These are phyloP conservation scores for Nesidiocoris tenuis DNA, from an alignment of 2,888 invertebrate species.

Conservation along the genomic window DNA sequence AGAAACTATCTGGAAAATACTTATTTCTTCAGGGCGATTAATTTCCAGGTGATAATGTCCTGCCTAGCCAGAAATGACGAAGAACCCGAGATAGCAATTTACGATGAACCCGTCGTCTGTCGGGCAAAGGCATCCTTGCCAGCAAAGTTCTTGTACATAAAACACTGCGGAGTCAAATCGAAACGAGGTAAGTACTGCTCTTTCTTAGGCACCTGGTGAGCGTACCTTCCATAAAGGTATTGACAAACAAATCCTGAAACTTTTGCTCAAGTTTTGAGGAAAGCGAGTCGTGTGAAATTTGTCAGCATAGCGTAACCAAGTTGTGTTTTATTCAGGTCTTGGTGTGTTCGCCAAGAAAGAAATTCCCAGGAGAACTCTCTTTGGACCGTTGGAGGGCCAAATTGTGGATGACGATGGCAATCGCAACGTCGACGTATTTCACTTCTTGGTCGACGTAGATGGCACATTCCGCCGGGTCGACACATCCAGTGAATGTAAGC, in stretches of 20 bases:
- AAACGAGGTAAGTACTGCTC: conserved; percentile 9
- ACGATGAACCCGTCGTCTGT: conserved; percentile 70
- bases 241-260: neutral
- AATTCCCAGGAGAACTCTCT: conserved; percentile 70
- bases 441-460: conserved; percentile 59
- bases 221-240: neutral
- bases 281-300: no score
- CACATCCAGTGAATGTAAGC: conserved; percentile 65
- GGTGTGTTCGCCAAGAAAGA: conserved; percentile 69
- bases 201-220: neutral
- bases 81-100: conserved; percentile 57
- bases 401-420: conserved; percentile 52
- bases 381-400: conserved; percentile 77
- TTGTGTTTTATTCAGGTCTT: conserved; percentile 48
- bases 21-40: no score
- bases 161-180: conserved; percentile 46
- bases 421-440: conserved; percentile 51
- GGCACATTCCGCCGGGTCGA: conserved; percentile 60
- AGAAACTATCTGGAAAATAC: no score
- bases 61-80: conserved; percentile 54
- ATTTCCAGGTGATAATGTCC: no score
- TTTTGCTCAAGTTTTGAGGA: neutral
- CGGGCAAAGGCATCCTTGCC: conserved; percentile 79
- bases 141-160: conserved; percentile 62
- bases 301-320: no score